phyloP scores from a whole-genome alignment of 2,113 vertebrate species.

The Paraplagusia blochii region DNA sequence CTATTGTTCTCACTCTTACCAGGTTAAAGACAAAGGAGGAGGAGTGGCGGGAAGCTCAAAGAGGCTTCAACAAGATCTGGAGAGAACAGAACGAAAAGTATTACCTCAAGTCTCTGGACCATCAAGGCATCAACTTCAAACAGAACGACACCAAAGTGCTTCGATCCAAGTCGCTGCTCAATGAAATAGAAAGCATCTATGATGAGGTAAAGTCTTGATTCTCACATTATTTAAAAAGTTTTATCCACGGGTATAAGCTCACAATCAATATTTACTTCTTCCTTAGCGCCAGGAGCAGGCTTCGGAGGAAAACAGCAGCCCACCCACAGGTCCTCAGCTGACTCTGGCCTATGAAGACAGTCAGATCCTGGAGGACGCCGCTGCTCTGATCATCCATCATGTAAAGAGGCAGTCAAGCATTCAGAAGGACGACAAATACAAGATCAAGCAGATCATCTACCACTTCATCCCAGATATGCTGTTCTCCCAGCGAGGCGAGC shows the following conservation, averaged over 20 bases:
- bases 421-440: conserved; percentile 98
- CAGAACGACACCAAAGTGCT: conserved; percentile 98
- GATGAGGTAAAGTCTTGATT: conserved; percentile 82
- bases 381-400: conserved; percentile 96
- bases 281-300: conserved; percentile 91
- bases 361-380: conserved; percentile 94
- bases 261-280: conserved; percentile 13
- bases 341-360: conserved; percentile 91
- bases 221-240: not conserved
- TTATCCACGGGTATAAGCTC: not conserved
- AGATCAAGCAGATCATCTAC: conserved; percentile 98
- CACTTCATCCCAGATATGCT: conserved; percentile 98
- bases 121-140: conserved; percentile 99
- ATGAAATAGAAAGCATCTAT: conserved; percentile 97
- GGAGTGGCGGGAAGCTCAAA: conserved; percentile 98
- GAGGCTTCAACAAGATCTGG: conserved; percentile 99
- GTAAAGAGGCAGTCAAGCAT: conserved; percentile 95
- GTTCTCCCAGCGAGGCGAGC: conserved; percentile 91
- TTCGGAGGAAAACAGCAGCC: conserved; percentile 84
- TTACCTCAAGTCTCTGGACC: conserved; percentile 97
- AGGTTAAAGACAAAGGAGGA: conserved; percentile 99
- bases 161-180: conserved; percentile 95
- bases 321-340: conserved; percentile 84
- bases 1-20: conserved; percentile 11
- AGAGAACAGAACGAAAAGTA: conserved; percentile 99